Evolutionary conservation across 2,888 invertebrate genomes (phyloP).

Genomic region (Rhagophthalmus giganteus): DNA sequence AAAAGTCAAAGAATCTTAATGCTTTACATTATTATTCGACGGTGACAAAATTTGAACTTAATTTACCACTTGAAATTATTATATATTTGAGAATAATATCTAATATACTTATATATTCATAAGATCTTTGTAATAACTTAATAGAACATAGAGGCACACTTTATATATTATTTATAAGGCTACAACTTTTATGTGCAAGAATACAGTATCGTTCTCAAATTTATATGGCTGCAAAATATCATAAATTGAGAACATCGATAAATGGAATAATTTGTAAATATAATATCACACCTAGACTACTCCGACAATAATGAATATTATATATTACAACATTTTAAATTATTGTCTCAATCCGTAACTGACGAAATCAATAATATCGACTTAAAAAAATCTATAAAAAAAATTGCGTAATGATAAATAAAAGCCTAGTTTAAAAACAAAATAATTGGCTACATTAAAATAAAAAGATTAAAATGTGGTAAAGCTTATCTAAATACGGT

Average conservation of each 20-base stretch:
- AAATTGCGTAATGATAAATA: constrained; percentile 16
- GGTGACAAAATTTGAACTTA: background rate
- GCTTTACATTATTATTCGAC: constrained; percentile 3
- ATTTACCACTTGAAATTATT: constrained; percentile 13
- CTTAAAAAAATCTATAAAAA: constrained; percentile 9
- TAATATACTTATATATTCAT: constrained; percentile 15
- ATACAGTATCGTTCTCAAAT: constrained; percentile 23
- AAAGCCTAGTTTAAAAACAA: constrained; percentile 12
- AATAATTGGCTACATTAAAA: constrained; percentile 1
- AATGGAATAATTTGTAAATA: constrained; percentile 28
- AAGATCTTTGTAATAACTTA: constrained; percentile 26
- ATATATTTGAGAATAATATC: constrained; percentile 7
- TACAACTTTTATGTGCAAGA: constrained; percentile 26
- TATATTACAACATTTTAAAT: constrained; percentile 25
- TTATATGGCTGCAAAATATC: constrained; percentile 29
- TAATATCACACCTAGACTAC: constrained; percentile 26
- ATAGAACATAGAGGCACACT: constrained; percentile 30
- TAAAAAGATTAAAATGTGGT: constrained; percentile 3
- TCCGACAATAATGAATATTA: constrained; percentile 29
- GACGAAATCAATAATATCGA: constrained; percentile 17
- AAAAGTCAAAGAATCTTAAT: background rate
- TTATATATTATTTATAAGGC: constrained; percentile 26
- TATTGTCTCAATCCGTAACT: constrained; percentile 32
- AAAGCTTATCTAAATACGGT: constrained; percentile 21
- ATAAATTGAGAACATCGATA: constrained; percentile 29